These are phyloP conservation scores for Drosophila lacteicornis DNA, from an alignment of 1,140 invertebrate genomes.

Conservation along the genomic window DNA sequence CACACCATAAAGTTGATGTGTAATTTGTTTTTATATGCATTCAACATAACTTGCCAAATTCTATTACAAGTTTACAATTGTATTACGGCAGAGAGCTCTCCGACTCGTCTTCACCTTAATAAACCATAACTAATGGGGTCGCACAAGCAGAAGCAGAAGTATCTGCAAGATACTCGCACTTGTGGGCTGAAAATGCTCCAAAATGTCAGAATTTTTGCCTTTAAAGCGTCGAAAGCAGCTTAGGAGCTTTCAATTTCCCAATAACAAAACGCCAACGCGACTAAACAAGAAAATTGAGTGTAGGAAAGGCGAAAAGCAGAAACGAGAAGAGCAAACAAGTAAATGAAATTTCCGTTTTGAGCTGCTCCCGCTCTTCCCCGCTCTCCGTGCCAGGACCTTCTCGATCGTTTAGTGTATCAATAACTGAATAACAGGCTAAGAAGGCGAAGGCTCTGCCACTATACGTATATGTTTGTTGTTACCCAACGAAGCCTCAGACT, in stretches of 20 bases:
- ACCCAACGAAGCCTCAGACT: constrained; percentile 17
- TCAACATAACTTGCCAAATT: constrained; percentile 70
- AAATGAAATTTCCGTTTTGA: constrained; percentile 77
- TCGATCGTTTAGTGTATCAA: constrained; percentile 55
- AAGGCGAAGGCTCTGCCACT: constrained; percentile 4
- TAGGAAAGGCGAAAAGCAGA: constrained; percentile 28
- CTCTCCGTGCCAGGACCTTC: constrained; percentile 5
- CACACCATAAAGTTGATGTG: constrained; percentile 76
- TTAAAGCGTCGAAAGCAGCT: constrained; percentile 55
- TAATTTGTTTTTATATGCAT: constrained; percentile 75
- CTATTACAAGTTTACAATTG: constrained; percentile 80
- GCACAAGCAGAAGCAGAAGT: constrained; percentile 29
- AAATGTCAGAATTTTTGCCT: constrained; percentile 19
- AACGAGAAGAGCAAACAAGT: constrained; percentile 74
- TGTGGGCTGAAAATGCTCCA: constrained; percentile 8
- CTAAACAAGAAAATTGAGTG: constrained; percentile 57
- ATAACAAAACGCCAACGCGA: constrained; percentile 50
- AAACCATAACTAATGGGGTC: constrained; percentile 76
- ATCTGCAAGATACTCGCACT: constrained; percentile 19
- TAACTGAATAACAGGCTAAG: constrained; percentile 47
- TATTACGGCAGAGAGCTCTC: constrained; percentile 51
- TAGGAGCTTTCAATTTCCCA: constrained; percentile 47
- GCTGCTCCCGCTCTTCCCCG: constrained; percentile 4
- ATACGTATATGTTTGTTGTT: constrained; percentile 15
- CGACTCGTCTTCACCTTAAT: constrained; percentile 61